Conservation (phyloP, 2,888 invertebrate genomes). For the Dichetophora obliterata region DNA sequence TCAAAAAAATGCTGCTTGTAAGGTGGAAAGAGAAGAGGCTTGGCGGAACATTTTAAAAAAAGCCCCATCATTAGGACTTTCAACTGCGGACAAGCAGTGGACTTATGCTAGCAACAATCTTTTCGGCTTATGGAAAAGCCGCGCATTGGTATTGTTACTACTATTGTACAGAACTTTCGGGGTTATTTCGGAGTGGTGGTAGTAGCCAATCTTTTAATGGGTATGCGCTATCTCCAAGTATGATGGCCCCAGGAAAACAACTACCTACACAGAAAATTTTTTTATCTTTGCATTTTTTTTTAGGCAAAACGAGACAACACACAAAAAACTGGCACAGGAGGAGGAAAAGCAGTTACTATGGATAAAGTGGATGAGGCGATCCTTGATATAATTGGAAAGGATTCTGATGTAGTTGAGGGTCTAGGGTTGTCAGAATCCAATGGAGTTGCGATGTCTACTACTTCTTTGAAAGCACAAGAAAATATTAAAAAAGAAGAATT, state of each 20-base stretch:
- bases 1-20: no score
- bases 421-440: no score
- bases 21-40: no score
- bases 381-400: constrained; percentile 28
- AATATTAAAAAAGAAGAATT: no score
- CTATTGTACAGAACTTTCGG: no score
- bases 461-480: neutral
- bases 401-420: neutral
- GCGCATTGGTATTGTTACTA: constrained; percentile 33
- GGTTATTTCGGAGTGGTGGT: no score
- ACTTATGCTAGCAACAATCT: constrained; percentile 37
- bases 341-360: constrained; percentile 8
- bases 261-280: no score
- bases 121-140: constrained; percentile 39
- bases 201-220: no score
- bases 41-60: no score
- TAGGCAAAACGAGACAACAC: constrained; percentile 31
- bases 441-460: neutral
- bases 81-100: constrained; percentile 22
- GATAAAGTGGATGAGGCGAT: constrained; percentile 30
- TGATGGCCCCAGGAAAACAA: no score
- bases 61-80: no score
- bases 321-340: constrained; percentile 17
- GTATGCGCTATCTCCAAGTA: no score
- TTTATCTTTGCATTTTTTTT: neutral